phyloP scores from a whole-genome alignment of 2,888 invertebrate genomes.

The Euclidia mi region DNA sequence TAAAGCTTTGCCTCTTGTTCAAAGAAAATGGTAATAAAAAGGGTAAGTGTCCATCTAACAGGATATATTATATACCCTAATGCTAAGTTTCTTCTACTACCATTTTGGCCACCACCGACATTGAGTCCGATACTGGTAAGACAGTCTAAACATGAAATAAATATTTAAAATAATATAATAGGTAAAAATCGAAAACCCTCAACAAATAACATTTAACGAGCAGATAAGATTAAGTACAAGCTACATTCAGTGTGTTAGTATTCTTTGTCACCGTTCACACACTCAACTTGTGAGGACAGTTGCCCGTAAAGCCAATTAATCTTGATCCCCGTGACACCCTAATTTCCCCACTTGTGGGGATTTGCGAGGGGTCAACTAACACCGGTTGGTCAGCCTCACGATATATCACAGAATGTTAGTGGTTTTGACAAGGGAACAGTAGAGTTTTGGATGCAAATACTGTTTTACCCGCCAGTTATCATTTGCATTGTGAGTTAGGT shows the following conservation, averaged over 20 bases:
- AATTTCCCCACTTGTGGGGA: constrained; percentile 27
- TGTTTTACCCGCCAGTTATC: constrained; percentile 50
- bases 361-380: constrained; percentile 38
- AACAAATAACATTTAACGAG: too few species aligned
- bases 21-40: too few species aligned
- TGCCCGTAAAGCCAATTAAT: constrained; percentile 28
- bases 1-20: too few species aligned
- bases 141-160: too few species aligned
- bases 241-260: constrained; percentile 11
- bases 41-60: too few species aligned
- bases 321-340: constrained; percentile 28
- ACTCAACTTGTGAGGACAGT: constrained; percentile 31
- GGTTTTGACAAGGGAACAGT: constrained; percentile 71
- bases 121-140: too few species aligned
- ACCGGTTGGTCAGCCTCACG: constrained; percentile 48
- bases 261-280: constrained; percentile 34
- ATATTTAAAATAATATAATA: too few species aligned
- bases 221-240: not conserved
- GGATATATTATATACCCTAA: too few species aligned
- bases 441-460: constrained; percentile 52
- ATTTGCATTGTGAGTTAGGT: constrained; percentile 55
- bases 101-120: too few species aligned
- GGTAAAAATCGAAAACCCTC: too few species aligned
- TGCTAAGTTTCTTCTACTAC: too few species aligned
- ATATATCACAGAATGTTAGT: constrained; percentile 74